Percentiles rank a stretch among this genome's conserved stretches.
Conservation (phyloP, 2,113 vertebrate genomes). For the Noturus placidus region DNA sequence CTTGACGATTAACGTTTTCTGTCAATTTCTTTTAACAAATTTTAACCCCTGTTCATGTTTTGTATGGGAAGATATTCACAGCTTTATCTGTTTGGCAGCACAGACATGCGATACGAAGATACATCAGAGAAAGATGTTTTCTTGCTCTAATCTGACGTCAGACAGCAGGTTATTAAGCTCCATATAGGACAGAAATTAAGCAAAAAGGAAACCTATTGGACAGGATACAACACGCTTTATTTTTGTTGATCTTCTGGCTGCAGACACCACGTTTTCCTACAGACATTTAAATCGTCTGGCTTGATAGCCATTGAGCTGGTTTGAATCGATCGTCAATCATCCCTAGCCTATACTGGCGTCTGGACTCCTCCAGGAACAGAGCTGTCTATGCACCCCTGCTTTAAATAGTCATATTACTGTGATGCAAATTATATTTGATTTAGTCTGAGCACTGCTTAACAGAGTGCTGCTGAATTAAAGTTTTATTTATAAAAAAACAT, state of each 20-base stretch:
- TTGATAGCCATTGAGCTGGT: neutral
- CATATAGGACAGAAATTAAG: neutral
- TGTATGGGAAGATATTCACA: neutral
- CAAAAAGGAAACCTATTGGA: neutral
- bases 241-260: neutral
- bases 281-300: neutral
- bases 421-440: neutral
- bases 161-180: neutral
- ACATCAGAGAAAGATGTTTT: neutral
- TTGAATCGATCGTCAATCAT: neutral
- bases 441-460: neutral
- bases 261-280: neutral
- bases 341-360: neutral
- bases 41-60: neutral
- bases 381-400: neutral
- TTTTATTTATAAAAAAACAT: neutral
- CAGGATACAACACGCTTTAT: neutral
- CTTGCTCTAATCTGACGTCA: neutral
- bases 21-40: neutral
- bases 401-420: neutral
- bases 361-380: neutral
- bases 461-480: neutral
- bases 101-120: neutral
- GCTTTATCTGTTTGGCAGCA: neutral
- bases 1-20: neutral